phyloP scores from a whole-genome alignment of 2,888 invertebrate genomes.

The Leucania comma region DNA sequence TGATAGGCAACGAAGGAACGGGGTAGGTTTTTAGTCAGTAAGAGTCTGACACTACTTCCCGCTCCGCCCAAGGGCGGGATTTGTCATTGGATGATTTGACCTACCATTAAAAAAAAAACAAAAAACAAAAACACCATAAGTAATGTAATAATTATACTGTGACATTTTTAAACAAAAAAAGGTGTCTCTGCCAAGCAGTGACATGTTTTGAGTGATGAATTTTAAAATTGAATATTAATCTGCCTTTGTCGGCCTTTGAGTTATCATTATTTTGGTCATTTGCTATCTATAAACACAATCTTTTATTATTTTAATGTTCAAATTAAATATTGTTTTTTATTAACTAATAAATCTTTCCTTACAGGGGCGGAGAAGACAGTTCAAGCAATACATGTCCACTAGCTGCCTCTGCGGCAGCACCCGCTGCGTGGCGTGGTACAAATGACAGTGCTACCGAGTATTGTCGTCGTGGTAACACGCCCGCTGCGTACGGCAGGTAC shows the following conservation, averaged over 20 bases:
- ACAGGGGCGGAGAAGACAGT: slow-evolving; percentile 86
- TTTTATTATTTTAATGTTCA: not conserved
- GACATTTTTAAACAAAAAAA: not conserved
- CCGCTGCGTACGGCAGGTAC: slow-evolving; percentile 90
- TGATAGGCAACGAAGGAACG: too few species aligned
- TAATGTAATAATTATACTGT: too few species aligned
- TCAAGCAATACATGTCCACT: slow-evolving; percentile 85
- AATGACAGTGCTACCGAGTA: slow-evolving; percentile 88
- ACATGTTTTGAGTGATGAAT: too few species aligned
- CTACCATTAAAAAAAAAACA: too few species aligned
- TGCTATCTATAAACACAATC: not conserved
- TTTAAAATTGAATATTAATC: not conserved
- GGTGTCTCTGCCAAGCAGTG: too few species aligned
- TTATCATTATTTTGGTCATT: not conserved
- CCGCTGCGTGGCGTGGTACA: slow-evolving; percentile 88
- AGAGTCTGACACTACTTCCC: too few species aligned
- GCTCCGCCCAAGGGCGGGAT: too few species aligned
- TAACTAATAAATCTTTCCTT: slow-evolving; percentile 52
- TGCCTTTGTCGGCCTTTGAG: not conserved
- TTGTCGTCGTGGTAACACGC: slow-evolving; percentile 88
- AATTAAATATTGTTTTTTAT: slow-evolving; percentile 4
- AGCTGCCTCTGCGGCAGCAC: slow-evolving; percentile 87
- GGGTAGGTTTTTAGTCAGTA: too few species aligned
- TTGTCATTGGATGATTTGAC: too few species aligned
- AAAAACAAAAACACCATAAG: too few species aligned